These are phyloP conservation scores for Danio kyathit DNA, from an alignment of 2,797 vertebrate genomes.

Conservation along the genomic window DNA sequence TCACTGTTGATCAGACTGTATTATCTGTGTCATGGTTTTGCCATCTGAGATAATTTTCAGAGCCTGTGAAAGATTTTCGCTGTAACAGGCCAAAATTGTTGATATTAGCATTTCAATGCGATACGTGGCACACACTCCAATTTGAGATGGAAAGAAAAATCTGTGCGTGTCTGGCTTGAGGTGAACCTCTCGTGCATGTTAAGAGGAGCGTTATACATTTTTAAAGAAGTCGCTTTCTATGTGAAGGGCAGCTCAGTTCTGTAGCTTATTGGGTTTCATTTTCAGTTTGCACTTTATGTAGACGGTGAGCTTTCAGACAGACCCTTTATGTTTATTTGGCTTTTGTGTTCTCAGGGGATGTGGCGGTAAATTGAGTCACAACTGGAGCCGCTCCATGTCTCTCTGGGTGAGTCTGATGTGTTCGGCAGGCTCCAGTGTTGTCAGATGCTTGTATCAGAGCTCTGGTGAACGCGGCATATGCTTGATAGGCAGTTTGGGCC, in stretches of 20 bases:
- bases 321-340: slow-evolving; percentile 50
- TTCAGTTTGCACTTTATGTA: slow-evolving; percentile 9
- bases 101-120: neutral
- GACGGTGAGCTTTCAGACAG: slow-evolving; percentile 60
- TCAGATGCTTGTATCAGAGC: slow-evolving; percentile 73
- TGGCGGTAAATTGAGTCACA: slow-evolving; percentile 72
- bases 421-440: slow-evolving; percentile 68
- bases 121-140: neutral
- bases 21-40: neutral
- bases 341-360: slow-evolving; percentile 57
- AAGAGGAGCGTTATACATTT: neutral
- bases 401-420: slow-evolving; percentile 67
- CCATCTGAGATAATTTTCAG: neutral
- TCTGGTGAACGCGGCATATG: slow-evolving; percentile 76
- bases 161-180: neutral
- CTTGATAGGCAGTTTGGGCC: slow-evolving; percentile 78
- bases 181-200: neutral
- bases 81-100: neutral
- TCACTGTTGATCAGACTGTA: neutral
- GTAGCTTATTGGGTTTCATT: neutral
- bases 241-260: neutral
- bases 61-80: neutral
- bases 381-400: slow-evolving; percentile 70
- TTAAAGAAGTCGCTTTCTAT: neutral
- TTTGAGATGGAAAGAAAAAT: neutral